Base-by-base conservation (phyloP, 2,888 invertebrate genomes). In the Tyria jacobaeae region DNA sequence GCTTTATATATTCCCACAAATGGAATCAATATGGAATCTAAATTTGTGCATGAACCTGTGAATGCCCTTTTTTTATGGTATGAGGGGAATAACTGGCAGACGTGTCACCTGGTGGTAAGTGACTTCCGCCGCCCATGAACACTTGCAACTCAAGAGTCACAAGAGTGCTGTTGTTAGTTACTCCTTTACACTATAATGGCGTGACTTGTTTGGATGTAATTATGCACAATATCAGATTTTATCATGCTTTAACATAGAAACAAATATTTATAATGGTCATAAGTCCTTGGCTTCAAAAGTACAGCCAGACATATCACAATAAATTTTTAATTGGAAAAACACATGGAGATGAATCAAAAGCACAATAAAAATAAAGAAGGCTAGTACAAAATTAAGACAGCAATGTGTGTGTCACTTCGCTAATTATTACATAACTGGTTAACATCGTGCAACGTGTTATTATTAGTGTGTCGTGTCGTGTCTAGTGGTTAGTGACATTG, bases 351-450 rank as follows among this genome's bases (percentile, higher is more conserved):
- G 47, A 57, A 57, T 49, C 49, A 37, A 37, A 37, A 25, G 24
- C 14, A 9, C 25, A 10, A 49, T n/a, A 47, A 25, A 37, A 44
- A 39, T n/a, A 37, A 37, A 25, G 15, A 14, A 37, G 47, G 24
- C 14, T 56, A 44, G 55, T 56, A 44, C 51, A 17, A 34, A 55
- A 55, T 60, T 61, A 55, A 37, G 56, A 48, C 37, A 35, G 4
- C 51, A 56, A 57, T 47, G n/a, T 57, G 51, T 52, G 37, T 47
- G 37, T 47, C 25, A 57, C 53, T 64, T 14, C 17, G 5, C 44
- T 64, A 60, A 54, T 54, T 44, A 57, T 60, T 48, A 25, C 57
- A 53, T 59, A 60, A 52, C 27, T 17, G 21, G 9, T 37, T 57
- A 48, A 49, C 3, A 25, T 41, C 34, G 24, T 10, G 24, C 49